Conservation (phyloP, 1,140 invertebrate species). For the Drosophila saltans region DNA sequence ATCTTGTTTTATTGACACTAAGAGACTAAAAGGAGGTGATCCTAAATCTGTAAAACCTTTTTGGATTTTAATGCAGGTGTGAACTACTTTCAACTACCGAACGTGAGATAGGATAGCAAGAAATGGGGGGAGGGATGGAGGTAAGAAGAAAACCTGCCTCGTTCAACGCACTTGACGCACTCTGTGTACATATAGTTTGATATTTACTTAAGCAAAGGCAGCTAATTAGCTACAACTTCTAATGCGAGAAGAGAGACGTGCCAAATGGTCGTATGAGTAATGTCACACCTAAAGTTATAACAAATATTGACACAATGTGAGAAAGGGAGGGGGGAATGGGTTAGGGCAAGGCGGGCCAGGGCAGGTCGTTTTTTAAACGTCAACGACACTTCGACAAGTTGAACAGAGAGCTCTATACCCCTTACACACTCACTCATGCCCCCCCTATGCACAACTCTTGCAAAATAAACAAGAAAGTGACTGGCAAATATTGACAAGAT, state of each 20-base stretch:
- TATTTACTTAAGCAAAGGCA: constrained; percentile 38
- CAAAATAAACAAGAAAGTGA: constrained; percentile 66
- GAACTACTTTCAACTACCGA: constrained; percentile 74
- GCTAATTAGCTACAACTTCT: constrained; percentile 72
- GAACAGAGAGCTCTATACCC: constrained; percentile 31
- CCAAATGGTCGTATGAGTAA: constrained; percentile 72
- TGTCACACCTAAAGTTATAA: constrained; percentile 57
- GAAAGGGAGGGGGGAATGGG: not conserved
- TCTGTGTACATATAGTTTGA: constrained; percentile 26
- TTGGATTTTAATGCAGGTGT: constrained; percentile 54
- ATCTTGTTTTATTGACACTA: no score
- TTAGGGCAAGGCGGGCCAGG: not conserved
- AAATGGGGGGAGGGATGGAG: no score
- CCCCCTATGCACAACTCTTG: not conserved
- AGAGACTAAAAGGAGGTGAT: not conserved
- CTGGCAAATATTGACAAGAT: constrained; percentile 75
- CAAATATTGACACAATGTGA: constrained; percentile 53
- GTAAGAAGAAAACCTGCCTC: not conserved
- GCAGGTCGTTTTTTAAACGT: constrained; percentile 41
- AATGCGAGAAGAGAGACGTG: constrained; percentile 61
- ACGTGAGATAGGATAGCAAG: not conserved
- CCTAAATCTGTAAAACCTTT: not conserved
- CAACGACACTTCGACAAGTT: constrained; percentile 70
- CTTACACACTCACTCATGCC: no score
- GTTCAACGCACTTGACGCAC: not conserved